A percentile compares a stretch with the other conserved stretches of the same genome.
Evolutionary conservation across 2,113 vertebrate species (phyloP).

Genomic region (Pterophyllum scalare): DNA sequence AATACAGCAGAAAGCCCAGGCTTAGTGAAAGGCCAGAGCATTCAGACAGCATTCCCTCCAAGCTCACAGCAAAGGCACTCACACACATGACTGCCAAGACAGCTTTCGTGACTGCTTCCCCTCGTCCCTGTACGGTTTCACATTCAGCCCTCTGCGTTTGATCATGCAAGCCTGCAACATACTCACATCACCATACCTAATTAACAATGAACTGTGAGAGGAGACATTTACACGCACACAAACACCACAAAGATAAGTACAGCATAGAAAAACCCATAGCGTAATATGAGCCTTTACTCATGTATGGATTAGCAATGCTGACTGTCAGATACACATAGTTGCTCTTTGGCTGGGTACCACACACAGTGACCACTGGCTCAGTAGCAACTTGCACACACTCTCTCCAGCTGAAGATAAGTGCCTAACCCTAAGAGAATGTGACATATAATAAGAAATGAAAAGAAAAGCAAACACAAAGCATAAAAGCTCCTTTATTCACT

Average conservation of each 20-base stretch:
- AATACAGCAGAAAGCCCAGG: conserved; percentile 67
- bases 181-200: conserved; percentile 62
- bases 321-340: conserved; percentile 60
- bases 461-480: conserved; percentile 32
- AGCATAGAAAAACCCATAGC: conserved; percentile 20
- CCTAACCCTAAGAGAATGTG: conserved; percentile 11
- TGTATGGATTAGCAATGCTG: conserved; percentile 59
- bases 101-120: conserved; percentile 60
- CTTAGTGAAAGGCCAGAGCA: conserved; percentile 68
- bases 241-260: conserved; percentile 40
- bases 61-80: conserved; percentile 44
- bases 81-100: conserved; percentile 54
- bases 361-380: conserved; percentile 43
- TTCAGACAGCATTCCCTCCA: conserved; percentile 66
- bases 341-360: conserved; percentile 41
- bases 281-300: conserved; percentile 44
- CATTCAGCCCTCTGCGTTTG: conserved; percentile 57
- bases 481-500: conserved; percentile 14
- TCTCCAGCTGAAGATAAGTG: conserved; percentile 5
- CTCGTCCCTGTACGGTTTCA: conserved; percentile 61
- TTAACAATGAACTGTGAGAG: conserved; percentile 61
- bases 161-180: conserved; percentile 57
- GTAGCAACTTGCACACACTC: conserved; percentile 19
- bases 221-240: conserved; percentile 50
- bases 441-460: conserved; percentile 33